phyloP scores from a whole-genome alignment of 2,113 vertebrate species.

The Ochotona princeps region DNA sequence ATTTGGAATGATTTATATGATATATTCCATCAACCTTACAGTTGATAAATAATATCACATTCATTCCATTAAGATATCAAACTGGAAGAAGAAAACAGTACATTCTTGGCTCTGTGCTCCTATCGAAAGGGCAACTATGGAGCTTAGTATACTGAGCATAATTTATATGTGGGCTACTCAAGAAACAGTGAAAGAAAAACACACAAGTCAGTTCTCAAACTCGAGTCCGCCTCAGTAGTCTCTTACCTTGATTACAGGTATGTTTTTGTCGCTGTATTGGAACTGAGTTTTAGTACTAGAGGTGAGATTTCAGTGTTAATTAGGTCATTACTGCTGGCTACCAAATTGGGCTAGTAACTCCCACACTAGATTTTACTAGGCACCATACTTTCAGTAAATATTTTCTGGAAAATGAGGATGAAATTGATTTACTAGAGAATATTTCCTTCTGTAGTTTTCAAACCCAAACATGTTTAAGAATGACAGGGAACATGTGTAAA shows the following conservation, averaged over 20 bases:
- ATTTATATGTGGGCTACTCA: conserved; percentile 46
- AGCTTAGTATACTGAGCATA: conserved; percentile 11
- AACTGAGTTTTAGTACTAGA: conserved; percentile 53
- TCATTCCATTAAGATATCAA: conserved; percentile 78
- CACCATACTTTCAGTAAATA: background rate
- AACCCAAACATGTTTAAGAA: background rate
- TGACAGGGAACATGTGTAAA: background rate
- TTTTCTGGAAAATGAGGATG: background rate
- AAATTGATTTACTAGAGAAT: background rate
- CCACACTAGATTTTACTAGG: background rate
- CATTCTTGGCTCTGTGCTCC: conserved; percentile 69
- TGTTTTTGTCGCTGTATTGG: conserved; percentile 1
- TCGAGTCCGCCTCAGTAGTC: background rate
- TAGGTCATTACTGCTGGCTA: background rate
- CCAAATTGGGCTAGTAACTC: conserved; percentile 6
- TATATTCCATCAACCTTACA: conserved; percentile 82
- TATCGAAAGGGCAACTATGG: conserved; percentile 1
- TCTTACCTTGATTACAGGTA: background rate
- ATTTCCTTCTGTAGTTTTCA: background rate
- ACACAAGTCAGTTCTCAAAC: background rate
- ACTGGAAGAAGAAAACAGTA: conserved; percentile 77
- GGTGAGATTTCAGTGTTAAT: conserved; percentile 31
- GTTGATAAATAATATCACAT: conserved; percentile 85
- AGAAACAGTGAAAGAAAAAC: background rate
- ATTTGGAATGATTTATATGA: conserved; percentile 84